A percentile compares a stretch with the other conserved stretches of the same genome.
Conservation (phyloP, 2,888 invertebrate species). For the Tyria jacobaeae region DNA sequence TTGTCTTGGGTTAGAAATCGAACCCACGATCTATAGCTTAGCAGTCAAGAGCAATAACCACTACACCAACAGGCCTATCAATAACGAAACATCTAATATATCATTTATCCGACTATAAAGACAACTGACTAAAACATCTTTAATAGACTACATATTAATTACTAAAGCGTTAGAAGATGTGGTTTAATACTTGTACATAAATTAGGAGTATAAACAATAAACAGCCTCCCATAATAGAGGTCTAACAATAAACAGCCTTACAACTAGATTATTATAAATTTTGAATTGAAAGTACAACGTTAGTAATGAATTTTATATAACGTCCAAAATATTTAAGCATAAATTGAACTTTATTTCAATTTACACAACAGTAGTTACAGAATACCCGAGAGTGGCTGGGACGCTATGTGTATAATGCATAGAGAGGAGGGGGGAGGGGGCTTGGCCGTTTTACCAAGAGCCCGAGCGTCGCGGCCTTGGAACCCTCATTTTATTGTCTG, state of each 20-base stretch:
- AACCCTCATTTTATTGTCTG: conserved; percentile 39
- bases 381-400: conserved; percentile 30
- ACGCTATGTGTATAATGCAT: conserved; percentile 45
- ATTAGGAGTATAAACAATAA: not conserved
- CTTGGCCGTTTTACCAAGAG: conserved; percentile 29
- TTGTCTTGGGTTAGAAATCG: too few species aligned
- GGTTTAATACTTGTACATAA: not conserved
- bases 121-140: too few species aligned
- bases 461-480: conserved; percentile 42
- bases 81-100: too few species aligned
- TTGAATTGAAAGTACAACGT: not conserved
- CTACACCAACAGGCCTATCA: too few species aligned
- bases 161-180: too few species aligned
- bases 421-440: too few species aligned
- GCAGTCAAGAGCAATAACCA: too few species aligned
- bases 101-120: too few species aligned
- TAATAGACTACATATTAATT: not conserved
- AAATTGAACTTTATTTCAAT: conserved; percentile 35
- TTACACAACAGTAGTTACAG: conserved; percentile 30
- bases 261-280: conserved; percentile 2
- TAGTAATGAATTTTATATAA: conserved; percentile 17
- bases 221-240: not conserved
- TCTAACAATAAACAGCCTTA: not conserved
- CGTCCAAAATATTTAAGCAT: conserved; percentile 18
- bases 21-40: too few species aligned